phyloP scores from a whole-genome alignment of 2,888 invertebrate species.

The Cremastinae sp. region DNA sequence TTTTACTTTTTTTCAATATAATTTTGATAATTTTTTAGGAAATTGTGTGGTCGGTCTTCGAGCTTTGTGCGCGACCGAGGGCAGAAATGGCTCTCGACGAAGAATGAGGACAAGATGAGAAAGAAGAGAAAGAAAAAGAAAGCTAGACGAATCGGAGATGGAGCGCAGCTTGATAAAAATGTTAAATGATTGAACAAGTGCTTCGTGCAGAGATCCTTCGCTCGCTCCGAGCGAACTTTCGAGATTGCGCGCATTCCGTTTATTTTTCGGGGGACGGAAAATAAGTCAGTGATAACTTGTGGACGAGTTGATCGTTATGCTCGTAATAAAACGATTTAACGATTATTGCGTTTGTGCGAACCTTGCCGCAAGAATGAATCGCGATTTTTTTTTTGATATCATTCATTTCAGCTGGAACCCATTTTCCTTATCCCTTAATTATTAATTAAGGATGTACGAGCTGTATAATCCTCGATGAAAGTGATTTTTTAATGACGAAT shows the following conservation, averaged over 20 bases:
- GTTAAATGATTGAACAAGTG: slow-evolving; percentile 59
- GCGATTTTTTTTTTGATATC: too few relatives aligned
- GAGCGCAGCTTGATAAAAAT: slow-evolving; percentile 19
- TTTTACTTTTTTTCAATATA: too few relatives aligned
- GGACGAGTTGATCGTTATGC: not conserved
- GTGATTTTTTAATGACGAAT: too few relatives aligned
- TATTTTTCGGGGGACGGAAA: not conserved
- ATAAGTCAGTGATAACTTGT: not conserved
- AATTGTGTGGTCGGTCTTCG: too few relatives aligned
- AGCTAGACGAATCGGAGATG: slow-evolving; percentile 6
- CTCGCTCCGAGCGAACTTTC: slow-evolving; percentile 26
- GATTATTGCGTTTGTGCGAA: not conserved
- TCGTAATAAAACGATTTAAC: not conserved
- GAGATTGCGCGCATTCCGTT: slow-evolving; percentile 36
- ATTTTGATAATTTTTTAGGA: too few relatives aligned
- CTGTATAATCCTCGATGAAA: too few relatives aligned
- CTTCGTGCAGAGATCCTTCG: slow-evolving; percentile 37
- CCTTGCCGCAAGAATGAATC: too few relatives aligned
- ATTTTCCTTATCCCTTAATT: too few relatives aligned
- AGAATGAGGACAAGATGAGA: not conserved
- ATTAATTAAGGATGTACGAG: too few relatives aligned
- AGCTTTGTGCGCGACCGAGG: too few relatives aligned
- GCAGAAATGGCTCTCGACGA: not conserved
- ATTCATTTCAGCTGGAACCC: too few relatives aligned
- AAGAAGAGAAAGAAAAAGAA: slow-evolving; percentile 1